Evolutionary conservation across 2,113 vertebrate genomes (phyloP).

Genomic region (Gopherus evgoodei): DNA sequence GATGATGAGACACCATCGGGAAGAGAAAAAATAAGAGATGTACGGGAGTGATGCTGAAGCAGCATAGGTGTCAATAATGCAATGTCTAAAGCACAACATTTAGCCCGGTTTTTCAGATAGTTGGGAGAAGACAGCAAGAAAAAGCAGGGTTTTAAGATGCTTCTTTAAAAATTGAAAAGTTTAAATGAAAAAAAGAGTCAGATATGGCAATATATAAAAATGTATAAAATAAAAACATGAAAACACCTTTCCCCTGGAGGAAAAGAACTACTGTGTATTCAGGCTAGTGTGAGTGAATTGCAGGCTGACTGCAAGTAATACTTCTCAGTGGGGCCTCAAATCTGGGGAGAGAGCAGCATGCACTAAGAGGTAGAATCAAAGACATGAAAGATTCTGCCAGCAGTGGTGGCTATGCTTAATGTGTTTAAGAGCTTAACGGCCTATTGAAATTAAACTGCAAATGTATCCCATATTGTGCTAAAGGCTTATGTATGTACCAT

Average conservation of each 20-base stretch:
- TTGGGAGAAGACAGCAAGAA: not conserved
- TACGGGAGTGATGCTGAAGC: not conserved
- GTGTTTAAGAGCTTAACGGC: constrained; percentile 66
- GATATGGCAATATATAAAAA: not conserved
- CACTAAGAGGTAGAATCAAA: not conserved
- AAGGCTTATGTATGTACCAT: not conserved
- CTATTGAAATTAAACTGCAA: constrained; percentile 63
- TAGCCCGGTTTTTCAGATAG: not conserved
- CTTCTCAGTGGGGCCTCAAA: not conserved
- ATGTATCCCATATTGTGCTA: not conserved
- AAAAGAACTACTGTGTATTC: accelerated
- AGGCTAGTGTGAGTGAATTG: not conserved
- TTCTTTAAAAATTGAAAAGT: accelerated
- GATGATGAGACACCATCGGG: not conserved
- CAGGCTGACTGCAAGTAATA: no score
- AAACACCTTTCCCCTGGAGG: not conserved
- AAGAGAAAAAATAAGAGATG: accelerated
- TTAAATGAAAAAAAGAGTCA: not conserved
- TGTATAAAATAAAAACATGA: not conserved
- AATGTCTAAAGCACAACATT: not conserved
- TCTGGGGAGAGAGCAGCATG: not conserved
- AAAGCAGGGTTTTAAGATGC: not conserved
- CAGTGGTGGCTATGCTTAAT: constrained; percentile 58
- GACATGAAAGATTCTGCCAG: constrained; percentile 6
- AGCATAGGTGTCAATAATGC: accelerated